Conservation (phyloP, 2,888 invertebrate genomes). For the Drosophila merina region DNA sequence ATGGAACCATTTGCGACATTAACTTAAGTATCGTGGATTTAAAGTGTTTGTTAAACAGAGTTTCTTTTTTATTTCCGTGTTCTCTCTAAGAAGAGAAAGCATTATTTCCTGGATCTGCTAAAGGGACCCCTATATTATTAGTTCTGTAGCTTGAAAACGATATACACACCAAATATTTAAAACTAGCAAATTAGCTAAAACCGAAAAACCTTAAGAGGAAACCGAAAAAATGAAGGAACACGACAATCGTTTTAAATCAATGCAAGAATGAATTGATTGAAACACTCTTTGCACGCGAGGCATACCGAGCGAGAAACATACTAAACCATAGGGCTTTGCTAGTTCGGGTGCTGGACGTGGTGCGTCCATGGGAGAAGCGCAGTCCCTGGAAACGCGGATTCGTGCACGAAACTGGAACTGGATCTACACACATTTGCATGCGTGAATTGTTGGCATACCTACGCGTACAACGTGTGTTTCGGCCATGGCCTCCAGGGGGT, state of each 20-base stretch:
- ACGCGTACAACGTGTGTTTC: slow-evolving; percentile 74
- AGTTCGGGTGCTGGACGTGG: slow-evolving; percentile 3
- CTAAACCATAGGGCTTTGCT: slow-evolving; percentile 41
- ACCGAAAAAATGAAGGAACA: slow-evolving; percentile 59
- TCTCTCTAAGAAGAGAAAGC: too few species aligned
- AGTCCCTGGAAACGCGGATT: slow-evolving; percentile 10
- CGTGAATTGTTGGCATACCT: slow-evolving; percentile 82
- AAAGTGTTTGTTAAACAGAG: neutral
- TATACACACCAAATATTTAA: slow-evolving; percentile 35
- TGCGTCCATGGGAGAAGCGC: neutral
- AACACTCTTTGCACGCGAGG: slow-evolving; percentile 73
- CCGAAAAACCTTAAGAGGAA: slow-evolving; percentile 18
- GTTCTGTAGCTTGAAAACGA: neutral
- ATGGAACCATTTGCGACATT: neutral
- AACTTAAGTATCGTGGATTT: neutral
- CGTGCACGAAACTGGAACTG: slow-evolving; percentile 58
- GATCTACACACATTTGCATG: slow-evolving; percentile 76
- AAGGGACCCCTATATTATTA: too few species aligned
- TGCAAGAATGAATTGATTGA: slow-evolving; percentile 73
- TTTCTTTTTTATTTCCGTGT: too few species aligned
- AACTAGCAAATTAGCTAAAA: slow-evolving; percentile 27
- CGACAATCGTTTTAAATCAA: slow-evolving; percentile 77
- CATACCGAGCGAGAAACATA: slow-evolving; percentile 24
- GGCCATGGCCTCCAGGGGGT: slow-evolving; percentile 14
- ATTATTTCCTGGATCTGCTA: too few species aligned